phyloP scores from a whole-genome alignment of 2,113 vertebrate genomes.

The Rafetus swinhoei region DNA sequence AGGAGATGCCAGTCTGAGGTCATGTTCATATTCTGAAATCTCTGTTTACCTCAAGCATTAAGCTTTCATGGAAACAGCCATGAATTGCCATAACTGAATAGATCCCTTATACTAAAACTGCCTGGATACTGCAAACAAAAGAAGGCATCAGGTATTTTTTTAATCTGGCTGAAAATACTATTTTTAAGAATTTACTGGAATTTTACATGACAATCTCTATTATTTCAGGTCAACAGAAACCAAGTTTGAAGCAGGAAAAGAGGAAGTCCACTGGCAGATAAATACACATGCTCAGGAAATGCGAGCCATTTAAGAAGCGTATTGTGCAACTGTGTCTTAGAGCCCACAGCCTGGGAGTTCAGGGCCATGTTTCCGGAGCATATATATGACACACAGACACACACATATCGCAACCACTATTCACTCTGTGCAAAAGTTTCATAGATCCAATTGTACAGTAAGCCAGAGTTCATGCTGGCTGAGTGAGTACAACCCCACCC shows the following conservation, averaged over 20 bases:
- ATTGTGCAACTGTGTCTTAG: neutral
- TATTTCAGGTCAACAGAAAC: slow-evolving; percentile 53
- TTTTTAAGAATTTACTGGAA: slow-evolving; percentile 33
- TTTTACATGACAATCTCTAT: slow-evolving; percentile 26
- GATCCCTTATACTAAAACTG: slow-evolving; percentile 63
- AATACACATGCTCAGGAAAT: slow-evolving; percentile 45
- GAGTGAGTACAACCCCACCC: neutral
- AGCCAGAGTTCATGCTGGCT: neutral
- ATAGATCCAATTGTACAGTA: neutral
- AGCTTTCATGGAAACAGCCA: slow-evolving; percentile 50
- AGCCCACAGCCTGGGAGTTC: slow-evolving; percentile 1
- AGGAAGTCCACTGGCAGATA: slow-evolving; percentile 32
- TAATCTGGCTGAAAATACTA: slow-evolving; percentile 31
- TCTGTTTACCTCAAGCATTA: slow-evolving; percentile 6
- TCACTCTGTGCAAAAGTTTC: neutral
- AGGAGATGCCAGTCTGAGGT: slow-evolving; percentile 53
- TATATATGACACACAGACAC: neutral
- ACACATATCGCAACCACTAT: neutral
- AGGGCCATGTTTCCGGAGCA: slow-evolving; percentile 17
- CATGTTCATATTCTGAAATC: neutral
- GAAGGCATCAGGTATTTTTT: neutral
- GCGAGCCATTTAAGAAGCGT: slow-evolving; percentile 28
- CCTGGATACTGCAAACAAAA: neutral
- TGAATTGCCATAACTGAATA: slow-evolving; percentile 50
- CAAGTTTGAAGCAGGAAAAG: neutral